Evolutionary conservation across 2,888 invertebrate species (phyloP), one percentile per base, ranked within the genome.

Genomic region (Aphodius sticticus): DNA sequence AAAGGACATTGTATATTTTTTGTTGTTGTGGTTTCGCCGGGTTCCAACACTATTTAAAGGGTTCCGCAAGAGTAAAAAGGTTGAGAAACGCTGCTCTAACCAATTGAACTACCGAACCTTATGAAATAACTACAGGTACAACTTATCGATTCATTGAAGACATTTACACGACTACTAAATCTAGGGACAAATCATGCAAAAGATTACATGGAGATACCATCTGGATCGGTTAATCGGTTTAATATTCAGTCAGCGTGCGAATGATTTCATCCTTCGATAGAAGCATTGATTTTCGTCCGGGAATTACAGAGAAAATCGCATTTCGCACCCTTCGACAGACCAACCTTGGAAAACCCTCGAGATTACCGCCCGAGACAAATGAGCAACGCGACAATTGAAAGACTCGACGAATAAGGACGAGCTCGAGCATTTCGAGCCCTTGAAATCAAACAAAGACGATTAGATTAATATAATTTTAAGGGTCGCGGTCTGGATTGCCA

Each of bases 211-310:
- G 7, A 53, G 53, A 53, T 12, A 5, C 53, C 53, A 53, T 53
- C 53, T 53, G 53, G 53, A 3, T 3, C 26, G 26, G 1, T 26
- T 53, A 1, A 12, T 7, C 53, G 2, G 53, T 53, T 53, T 53
- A 53, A 5, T 53, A 53, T 53, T 53, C 53, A 53, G 53, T 53
- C 1, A 5, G 53, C 2, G 53, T 53, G 53, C 53, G 53, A 12
- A 53, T 53, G 53, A 53, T 53, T 53, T 53, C 53, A 53, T 53
- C 53, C 53, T 53, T 53, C 53, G 53, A 53, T 53, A 53, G 53
- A 3, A 12, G 53, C 3, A 53, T 53, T 53, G 53, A 53, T 2
- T 53, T 53, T 53, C 53, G 53, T 53, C 53, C 6, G 53, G 53
- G 53, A 53, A 53, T 53, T 53, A 53, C 53, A 53, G 6, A 53